Conservation (phyloP, 2,888 invertebrate genomes). For the Apantesis nais region DNA sequence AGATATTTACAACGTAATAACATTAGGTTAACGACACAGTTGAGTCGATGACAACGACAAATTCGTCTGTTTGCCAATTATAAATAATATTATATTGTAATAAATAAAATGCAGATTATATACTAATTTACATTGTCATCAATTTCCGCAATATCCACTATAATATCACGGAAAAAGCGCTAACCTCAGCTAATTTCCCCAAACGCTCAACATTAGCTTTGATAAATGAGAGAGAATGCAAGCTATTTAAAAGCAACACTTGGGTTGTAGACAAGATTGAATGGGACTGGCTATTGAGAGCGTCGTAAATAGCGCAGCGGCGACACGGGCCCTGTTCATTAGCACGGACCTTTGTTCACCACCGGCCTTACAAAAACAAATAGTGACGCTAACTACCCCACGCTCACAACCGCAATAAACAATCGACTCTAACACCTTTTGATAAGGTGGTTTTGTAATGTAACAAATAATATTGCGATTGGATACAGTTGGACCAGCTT, state of each 20-base stretch:
- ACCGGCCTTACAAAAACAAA: constrained; percentile 50
- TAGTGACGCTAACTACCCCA: constrained; percentile 30
- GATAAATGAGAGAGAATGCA: constrained; percentile 50
- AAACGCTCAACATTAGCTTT: constrained; percentile 47
- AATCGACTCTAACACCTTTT: constrained; percentile 10
- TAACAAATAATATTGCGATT: constrained; percentile 18
- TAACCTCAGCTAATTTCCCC: constrained; percentile 42
- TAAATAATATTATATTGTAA: not conserved
- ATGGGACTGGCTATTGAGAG: constrained; percentile 50
- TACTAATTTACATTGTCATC: not conserved
- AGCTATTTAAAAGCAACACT: constrained; percentile 56
- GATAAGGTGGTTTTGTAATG: constrained; percentile 3
- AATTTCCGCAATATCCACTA: not conserved
- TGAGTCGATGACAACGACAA: too few relatives aligned
- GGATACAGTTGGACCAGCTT: constrained; percentile 31
- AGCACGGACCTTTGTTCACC: constrained; percentile 56
- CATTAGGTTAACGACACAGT: too few relatives aligned
- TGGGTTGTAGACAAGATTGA: constrained; percentile 51
- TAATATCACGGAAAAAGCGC: constrained; percentile 24
- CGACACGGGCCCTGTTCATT: constrained; percentile 53
- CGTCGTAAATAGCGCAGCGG: constrained; percentile 48
- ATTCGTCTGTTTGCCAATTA: too few relatives aligned
- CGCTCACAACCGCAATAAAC: constrained; percentile 1
- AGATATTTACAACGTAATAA: too few relatives aligned
- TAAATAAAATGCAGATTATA: not conserved